Conservation (phyloP, 2,888 invertebrate genomes). For the Pelosia muscerda region DNA sequence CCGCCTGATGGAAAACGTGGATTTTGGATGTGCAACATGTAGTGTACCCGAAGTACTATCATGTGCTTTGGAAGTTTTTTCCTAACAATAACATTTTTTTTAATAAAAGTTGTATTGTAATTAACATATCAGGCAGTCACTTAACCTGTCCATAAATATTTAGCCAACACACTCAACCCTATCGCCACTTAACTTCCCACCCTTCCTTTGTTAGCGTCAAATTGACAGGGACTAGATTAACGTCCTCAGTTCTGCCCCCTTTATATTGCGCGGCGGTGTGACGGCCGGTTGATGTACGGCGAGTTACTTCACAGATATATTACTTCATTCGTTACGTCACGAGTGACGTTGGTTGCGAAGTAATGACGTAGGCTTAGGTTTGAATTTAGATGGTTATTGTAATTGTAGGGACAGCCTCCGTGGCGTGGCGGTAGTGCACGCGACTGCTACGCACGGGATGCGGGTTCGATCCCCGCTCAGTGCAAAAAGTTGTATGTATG, state of each 20-base stretch:
- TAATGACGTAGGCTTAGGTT: constrained; percentile 34
- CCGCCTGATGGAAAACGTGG: no score
- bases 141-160: not conserved
- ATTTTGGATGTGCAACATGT: no score
- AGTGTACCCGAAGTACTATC: no score
- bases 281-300: constrained; percentile 35
- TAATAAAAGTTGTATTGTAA: no score
- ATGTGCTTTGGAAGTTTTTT: no score
- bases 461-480: no score
- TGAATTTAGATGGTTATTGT: constrained; percentile 17
- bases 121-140: not conserved
- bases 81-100: no score
- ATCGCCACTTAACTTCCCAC: constrained; percentile 5
- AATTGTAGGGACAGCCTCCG: not conserved
- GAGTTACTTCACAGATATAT: constrained; percentile 44
- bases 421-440: no score
- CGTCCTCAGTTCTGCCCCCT: constrained; percentile 11
- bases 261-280: constrained; percentile 46
- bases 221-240: constrained; percentile 17
- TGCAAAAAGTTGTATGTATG: not conserved
- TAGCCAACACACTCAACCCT: constrained; percentile 10
- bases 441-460: no score
- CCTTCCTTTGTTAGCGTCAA: constrained; percentile 17
- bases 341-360: constrained; percentile 36
- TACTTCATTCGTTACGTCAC: constrained; percentile 51